Conservation (phyloP, 2,888 invertebrate genomes). For the Drosophila ochracea region DNA sequence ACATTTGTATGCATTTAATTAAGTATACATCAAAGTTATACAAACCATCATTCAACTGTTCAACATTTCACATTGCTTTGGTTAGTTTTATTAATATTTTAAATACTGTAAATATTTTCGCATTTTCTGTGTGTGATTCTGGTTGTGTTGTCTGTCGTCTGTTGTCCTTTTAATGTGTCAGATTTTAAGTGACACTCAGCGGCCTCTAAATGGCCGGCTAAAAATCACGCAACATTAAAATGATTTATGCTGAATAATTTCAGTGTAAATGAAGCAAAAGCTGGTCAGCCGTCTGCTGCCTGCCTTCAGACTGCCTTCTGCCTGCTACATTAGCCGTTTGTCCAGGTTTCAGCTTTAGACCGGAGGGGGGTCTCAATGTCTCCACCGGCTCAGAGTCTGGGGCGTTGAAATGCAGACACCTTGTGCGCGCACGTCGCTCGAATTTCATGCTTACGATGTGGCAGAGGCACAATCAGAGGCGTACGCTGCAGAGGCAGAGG, state of each 20-base stretch:
- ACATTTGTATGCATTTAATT: neutral
- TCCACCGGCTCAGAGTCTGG: slow-evolving; percentile 33
- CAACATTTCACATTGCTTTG: neutral
- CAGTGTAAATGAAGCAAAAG: slow-evolving; percentile 74
- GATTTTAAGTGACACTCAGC: slow-evolving; percentile 77
- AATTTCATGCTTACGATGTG: slow-evolving; percentile 65
- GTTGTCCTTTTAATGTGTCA: slow-evolving; percentile 69
- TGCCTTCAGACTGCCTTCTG: slow-evolving; percentile 24
- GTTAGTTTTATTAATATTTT: neutral
- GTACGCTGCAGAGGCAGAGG: neutral
- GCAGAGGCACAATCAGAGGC: slow-evolving; percentile 11
- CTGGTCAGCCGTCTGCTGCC: slow-evolving; percentile 36
- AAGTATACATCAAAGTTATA: neutral
- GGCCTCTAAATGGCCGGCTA: slow-evolving; percentile 75
- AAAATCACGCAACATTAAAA: slow-evolving; percentile 79
- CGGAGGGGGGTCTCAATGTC: slow-evolving; percentile 22
- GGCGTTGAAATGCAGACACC: slow-evolving; percentile 78
- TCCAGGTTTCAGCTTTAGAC: slow-evolving; percentile 41
- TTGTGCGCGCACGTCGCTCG: slow-evolving; percentile 74
- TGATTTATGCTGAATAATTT: slow-evolving; percentile 80
- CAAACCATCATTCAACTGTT: neutral
- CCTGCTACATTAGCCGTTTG: slow-evolving; percentile 58
- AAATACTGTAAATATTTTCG: neutral
- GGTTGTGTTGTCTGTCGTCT: slow-evolving; percentile 21
- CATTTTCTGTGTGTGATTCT: slow-evolving; percentile 29